phyloP scores from a whole-genome alignment of 2,797 vertebrate genomes.

The Tokudaia tokunoshimensis region DNA sequence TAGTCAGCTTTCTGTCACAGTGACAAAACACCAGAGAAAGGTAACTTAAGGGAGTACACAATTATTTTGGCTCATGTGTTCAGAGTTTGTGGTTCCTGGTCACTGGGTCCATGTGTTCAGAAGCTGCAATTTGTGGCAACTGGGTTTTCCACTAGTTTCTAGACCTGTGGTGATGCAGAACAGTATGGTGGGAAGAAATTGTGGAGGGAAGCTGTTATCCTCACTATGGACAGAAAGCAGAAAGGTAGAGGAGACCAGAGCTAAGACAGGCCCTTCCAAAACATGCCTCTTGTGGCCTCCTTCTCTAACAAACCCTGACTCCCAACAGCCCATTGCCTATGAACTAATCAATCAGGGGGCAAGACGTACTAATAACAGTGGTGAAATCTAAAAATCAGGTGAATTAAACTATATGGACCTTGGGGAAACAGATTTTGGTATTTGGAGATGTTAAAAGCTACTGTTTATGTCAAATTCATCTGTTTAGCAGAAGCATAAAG shows the following conservation, averaged over 20 bases:
- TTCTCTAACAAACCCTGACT: background rate
- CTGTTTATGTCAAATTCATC: conserved; percentile 1
- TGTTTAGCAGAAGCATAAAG: background rate
- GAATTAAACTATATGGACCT: background rate
- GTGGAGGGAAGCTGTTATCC: background rate
- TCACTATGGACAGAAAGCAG: background rate
- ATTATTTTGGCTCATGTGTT: background rate
- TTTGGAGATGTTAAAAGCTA: conserved; percentile 42
- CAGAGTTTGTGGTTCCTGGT: background rate
- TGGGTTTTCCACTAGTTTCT: background rate
- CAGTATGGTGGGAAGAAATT: background rate
- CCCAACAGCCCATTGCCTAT: background rate
- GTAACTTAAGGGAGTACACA: background rate
- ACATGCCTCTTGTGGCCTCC: background rate
- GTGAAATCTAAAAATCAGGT: conserved; percentile 26
- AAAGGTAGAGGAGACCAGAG: background rate
- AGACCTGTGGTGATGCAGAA: background rate
- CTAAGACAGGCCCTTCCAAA: background rate
- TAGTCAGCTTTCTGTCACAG: background rate
- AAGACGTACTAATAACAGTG: conserved; percentile 19
- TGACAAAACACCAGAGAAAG: background rate
- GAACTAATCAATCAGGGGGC: background rate
- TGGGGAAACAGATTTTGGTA: conserved; percentile 38
- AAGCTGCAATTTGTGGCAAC: background rate
- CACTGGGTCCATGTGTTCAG: background rate